Percentiles rank a stretch among this genome's conserved stretches.
These are phyloP conservation scores for Rhagologus leucostigma DNA, from an alignment of 2,113 vertebrate genomes.

Conservation along the genomic window DNA sequence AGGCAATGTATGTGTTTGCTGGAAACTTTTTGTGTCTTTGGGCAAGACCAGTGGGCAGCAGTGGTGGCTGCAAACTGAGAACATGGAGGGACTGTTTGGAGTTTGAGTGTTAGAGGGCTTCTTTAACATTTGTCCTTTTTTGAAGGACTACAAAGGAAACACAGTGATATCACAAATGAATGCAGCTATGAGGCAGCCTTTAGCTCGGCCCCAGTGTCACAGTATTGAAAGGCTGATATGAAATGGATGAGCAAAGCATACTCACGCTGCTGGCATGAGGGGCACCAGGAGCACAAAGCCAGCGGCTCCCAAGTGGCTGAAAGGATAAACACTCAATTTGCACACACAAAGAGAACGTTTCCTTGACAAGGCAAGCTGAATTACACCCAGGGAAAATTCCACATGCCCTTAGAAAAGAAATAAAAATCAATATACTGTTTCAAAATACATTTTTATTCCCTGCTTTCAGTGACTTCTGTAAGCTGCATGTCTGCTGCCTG, in stretches of 20 bases:
- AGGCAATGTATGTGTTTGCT: not conserved
- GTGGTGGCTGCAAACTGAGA: not conserved
- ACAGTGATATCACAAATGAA: not conserved
- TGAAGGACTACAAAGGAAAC: not conserved
- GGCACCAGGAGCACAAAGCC: not conserved
- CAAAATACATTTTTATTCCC: slow-evolving; percentile 7
- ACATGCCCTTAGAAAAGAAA: not conserved
- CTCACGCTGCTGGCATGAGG: accelerated
- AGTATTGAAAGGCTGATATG: not conserved
- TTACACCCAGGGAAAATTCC: not conserved
- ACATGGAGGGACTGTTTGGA: not conserved
- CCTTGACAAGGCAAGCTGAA: not conserved
- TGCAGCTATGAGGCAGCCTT: not conserved
- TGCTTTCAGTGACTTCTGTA: slow-evolving; percentile 12
- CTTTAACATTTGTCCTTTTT: not conserved
- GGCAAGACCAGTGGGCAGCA: not conserved
- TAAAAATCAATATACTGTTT: not conserved
- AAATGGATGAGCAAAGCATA: not conserved
- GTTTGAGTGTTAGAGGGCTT: not conserved
- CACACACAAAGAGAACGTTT: not conserved
- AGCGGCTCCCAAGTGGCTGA: not conserved
- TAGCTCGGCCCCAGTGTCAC: not conserved
- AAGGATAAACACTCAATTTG: not conserved
- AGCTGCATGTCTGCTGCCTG: not conserved
- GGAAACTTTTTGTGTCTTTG: not conserved